Conservation (phyloP, 2,113 vertebrate species). For the Indri indri region DNA sequence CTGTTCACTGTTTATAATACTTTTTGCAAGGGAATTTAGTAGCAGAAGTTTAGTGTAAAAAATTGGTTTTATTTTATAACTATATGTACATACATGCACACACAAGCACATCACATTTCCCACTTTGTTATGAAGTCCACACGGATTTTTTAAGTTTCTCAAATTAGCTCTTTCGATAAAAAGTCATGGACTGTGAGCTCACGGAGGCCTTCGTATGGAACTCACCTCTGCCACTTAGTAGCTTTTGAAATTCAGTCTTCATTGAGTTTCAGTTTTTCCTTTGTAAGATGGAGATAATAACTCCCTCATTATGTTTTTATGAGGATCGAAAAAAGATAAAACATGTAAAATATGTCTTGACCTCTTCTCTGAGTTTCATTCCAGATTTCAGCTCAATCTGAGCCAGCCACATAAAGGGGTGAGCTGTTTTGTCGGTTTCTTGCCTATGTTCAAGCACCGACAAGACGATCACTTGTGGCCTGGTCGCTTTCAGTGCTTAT, state of each 20-base stretch:
- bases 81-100: fast-evolving
- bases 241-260: background rate
- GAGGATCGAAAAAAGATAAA: background rate
- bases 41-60: background rate
- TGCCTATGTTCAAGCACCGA: background rate
- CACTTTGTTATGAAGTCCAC: background rate
- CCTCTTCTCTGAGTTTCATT: background rate
- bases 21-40: background rate
- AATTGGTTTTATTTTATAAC: background rate
- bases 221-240: background rate
- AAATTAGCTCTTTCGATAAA: background rate
- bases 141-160: background rate
- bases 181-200: background rate
- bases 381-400: background rate
- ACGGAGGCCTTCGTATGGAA: background rate
- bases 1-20: background rate
- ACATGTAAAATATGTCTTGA: background rate
- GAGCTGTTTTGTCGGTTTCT: background rate
- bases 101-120: fast-evolving
- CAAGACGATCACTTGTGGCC: background rate
- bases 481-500: background rate
- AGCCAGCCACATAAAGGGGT: background rate
- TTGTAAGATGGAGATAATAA: background rate
- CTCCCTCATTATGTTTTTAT: background rate
- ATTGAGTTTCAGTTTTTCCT: background rate